Percentiles rank a stretch among this genome's conserved stretches.
These are phyloP conservation scores for Poeciliopsis occidentalis DNA, from an alignment of 2,113 vertebrate genomes.

Conservation along the genomic window DNA sequence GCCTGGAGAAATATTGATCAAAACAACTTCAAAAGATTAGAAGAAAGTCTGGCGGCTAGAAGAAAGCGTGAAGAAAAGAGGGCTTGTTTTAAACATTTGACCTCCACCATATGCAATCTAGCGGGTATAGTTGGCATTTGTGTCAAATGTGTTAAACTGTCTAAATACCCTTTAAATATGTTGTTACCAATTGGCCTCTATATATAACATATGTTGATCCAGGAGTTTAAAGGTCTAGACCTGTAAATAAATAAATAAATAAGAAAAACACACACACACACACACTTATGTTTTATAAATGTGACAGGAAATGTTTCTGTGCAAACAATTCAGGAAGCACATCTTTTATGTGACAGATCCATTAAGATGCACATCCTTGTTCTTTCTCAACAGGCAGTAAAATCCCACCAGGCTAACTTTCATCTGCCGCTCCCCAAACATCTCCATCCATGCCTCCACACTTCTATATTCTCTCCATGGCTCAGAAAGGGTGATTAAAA, in stretches of 20 bases:
- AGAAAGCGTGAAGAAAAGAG: not conserved
- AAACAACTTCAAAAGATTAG: not conserved
- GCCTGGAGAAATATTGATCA: not conserved
- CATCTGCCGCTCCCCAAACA: constrained; percentile 40
- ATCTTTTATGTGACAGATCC: constrained; percentile 18
- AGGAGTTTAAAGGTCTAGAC: not conserved
- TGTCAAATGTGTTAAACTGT: not conserved
- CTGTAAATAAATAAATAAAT: not conserved
- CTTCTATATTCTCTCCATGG: constrained; percentile 55
- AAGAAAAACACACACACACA: no score
- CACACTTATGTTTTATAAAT: not conserved
- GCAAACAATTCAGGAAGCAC: constrained; percentile 7
- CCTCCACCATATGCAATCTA: not conserved
- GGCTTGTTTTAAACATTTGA: not conserved
- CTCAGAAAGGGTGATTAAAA: constrained; percentile 65
- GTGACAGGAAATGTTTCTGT: not conserved
- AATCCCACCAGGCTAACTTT: constrained; percentile 58
- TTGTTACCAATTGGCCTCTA: not conserved
- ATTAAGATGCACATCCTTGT: constrained; percentile 47
- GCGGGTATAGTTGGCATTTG: not conserved
- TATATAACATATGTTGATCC: not conserved
- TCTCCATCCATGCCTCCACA: constrained; percentile 36
- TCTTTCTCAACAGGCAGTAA: constrained; percentile 37
- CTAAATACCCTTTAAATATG: not conserved
- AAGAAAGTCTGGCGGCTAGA: not conserved